Conservation (phyloP, 2,888 invertebrate genomes). For the Helicoverpa assulta region DNA sequence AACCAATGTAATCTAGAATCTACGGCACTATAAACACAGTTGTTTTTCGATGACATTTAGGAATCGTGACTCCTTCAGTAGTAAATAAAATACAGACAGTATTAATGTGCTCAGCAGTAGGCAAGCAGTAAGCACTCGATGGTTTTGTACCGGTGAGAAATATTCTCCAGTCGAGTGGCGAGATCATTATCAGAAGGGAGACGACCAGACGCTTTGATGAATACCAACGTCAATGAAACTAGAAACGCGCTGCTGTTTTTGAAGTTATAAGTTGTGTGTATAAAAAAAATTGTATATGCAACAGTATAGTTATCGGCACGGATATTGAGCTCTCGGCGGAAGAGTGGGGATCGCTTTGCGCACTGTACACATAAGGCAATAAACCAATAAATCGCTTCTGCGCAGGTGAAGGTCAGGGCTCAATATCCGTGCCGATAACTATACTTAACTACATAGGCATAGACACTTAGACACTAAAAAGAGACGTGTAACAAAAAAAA, state of each 20-base stretch:
- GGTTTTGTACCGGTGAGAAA: constrained; percentile 47
- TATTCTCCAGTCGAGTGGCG: constrained; percentile 41
- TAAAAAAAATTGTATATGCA: background rate
- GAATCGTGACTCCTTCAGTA: constrained; percentile 37
- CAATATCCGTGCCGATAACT: no score
- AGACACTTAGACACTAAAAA: no score
- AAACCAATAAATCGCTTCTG: no score
- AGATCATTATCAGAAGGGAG: constrained; percentile 52
- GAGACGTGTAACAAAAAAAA: no score
- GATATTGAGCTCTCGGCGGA: no score
- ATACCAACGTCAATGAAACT: constrained; percentile 33
- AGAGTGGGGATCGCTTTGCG: no score
- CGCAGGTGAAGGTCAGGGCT: no score
- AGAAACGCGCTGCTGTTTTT: constrained; percentile 19
- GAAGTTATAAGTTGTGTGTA: constrained; percentile 10
- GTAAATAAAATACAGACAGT: constrained; percentile 51
- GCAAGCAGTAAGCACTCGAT: constrained; percentile 27
- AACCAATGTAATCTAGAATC: constrained; percentile 10
- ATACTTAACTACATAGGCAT: no score
- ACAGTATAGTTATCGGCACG: no score
- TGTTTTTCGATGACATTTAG: constrained; percentile 35
- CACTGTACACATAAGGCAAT: no score
- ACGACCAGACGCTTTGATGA: constrained; percentile 41
- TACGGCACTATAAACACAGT: constrained; percentile 38
- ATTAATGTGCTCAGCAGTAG: constrained; percentile 23